These are phyloP conservation scores for Cataglyphis cursor DNA, from an alignment of 2,888 invertebrate species.

Conservation along the genomic window DNA sequence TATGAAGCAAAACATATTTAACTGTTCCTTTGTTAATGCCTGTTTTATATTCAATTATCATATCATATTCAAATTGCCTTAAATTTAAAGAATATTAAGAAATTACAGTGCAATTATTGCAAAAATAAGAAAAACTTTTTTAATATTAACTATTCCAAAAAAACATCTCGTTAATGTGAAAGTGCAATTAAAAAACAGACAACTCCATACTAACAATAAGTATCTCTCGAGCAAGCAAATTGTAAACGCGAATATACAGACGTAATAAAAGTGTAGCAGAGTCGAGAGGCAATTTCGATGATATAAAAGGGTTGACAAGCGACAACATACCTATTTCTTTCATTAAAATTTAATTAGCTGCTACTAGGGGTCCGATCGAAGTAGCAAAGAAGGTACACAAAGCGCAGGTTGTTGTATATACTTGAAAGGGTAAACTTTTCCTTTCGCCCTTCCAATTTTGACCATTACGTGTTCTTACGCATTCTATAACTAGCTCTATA, in stretches of 20 bases:
- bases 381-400: conserved; percentile 56
- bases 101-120: background rate
- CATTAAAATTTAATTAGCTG: conserved; percentile 79
- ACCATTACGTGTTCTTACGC: conserved; percentile 58
- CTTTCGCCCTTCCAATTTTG: conserved; percentile 56
- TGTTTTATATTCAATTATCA: background rate
- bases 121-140: background rate
- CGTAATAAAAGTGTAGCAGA: background rate
- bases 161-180: background rate
- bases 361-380: conserved; percentile 66
- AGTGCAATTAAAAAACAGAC: background rate
- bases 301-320: background rate
- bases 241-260: background rate
- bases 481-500: conserved; percentile 61
- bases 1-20: background rate
- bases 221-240: background rate
- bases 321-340: conserved; percentile 71
- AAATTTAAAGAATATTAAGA: background rate
- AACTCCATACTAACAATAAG: background rate
- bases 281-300: conserved; percentile 10
- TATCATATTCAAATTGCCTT: background rate
- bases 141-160: background rate
- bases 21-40: background rate
- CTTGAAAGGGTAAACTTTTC: conserved; percentile 57
- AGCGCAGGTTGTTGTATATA: conserved; percentile 63